Percentiles rank a stretch among this genome's conserved stretches.
Evolutionary conservation across 2,113 vertebrate genomes (phyloP).

Genomic region (Pseudopipra pipra): DNA sequence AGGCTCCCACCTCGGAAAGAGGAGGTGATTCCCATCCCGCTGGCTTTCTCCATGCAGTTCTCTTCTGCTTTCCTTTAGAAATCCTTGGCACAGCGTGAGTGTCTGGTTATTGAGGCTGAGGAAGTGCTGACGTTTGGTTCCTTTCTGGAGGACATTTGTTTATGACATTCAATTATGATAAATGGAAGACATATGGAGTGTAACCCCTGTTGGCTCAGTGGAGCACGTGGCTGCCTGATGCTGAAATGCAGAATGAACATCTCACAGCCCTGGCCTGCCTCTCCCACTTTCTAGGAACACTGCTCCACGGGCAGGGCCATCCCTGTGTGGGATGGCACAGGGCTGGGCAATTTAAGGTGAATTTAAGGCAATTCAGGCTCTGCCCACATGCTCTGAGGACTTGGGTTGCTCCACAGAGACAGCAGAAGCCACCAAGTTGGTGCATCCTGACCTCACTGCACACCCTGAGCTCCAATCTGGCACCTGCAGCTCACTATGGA

Average conservation of each 20-base stretch:
- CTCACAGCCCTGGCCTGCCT: neutral
- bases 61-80: neutral
- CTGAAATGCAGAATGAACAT: fast-evolving
- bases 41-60: neutral
- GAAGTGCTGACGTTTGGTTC: neutral
- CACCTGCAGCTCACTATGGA: neutral
- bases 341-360: neutral
- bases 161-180: neutral
- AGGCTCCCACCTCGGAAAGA: neutral
- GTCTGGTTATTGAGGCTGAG: neutral
- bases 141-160: neutral
- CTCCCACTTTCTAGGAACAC: neutral
- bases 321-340: neutral
- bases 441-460: neutral
- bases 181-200: neutral
- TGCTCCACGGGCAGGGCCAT: neutral
- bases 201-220: neutral
- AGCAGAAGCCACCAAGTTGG: neutral
- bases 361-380: neutral
- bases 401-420: neutral
- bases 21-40: neutral
- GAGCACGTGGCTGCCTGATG: fast-evolving
- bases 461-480: fast-evolving
- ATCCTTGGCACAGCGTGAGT: fast-evolving
- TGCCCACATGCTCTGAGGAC: neutral